These are phyloP conservation scores for Seladonia tumulorum DNA, from an alignment of 2,888 invertebrate genomes.

Conservation along the genomic window DNA sequence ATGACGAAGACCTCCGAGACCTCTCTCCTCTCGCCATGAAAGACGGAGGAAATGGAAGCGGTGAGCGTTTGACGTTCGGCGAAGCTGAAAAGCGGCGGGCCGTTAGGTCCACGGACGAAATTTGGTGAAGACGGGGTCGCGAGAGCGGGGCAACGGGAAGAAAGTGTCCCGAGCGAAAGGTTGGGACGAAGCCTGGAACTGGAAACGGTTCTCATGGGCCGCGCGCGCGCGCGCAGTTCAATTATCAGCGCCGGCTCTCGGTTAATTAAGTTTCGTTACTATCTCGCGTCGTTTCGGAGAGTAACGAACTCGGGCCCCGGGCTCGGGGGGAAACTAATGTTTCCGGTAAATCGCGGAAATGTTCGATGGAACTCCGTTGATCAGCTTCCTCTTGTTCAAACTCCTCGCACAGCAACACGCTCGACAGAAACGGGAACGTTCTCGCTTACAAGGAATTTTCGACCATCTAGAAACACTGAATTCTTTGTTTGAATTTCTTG, in stretches of 20 bases:
- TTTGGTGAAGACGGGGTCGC: slow-evolving; percentile 6
- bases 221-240: slow-evolving; percentile 52
- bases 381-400: slow-evolving; percentile 1
- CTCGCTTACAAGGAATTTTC: not conserved
- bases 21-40: not conserved
- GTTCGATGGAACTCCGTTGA: slow-evolving; percentile 20
- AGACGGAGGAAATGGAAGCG: slow-evolving; percentile 42
- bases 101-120: slow-evolving; percentile 34
- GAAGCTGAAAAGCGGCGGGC: slow-evolving; percentile 43
- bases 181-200: not conserved
- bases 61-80: slow-evolving; percentile 41
- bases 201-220: slow-evolving; percentile 44
- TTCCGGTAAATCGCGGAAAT: slow-evolving; percentile 25
- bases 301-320: slow-evolving; percentile 28
- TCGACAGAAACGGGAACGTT: not conserved
- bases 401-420: not conserved
- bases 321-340: slow-evolving; percentile 15
- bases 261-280: slow-evolving; percentile 64
- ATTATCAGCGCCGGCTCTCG: slow-evolving; percentile 59
- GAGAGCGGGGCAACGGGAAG: not conserved
- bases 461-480: not conserved
- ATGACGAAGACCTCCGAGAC: slow-evolving; percentile 36
- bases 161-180: slow-evolving; percentile 8
- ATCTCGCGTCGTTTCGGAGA: slow-evolving; percentile 50
- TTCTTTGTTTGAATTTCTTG: not conserved